Evolutionary conservation across 1,140 invertebrate species (phyloP).

Genomic region (Heliconius himera): DNA sequence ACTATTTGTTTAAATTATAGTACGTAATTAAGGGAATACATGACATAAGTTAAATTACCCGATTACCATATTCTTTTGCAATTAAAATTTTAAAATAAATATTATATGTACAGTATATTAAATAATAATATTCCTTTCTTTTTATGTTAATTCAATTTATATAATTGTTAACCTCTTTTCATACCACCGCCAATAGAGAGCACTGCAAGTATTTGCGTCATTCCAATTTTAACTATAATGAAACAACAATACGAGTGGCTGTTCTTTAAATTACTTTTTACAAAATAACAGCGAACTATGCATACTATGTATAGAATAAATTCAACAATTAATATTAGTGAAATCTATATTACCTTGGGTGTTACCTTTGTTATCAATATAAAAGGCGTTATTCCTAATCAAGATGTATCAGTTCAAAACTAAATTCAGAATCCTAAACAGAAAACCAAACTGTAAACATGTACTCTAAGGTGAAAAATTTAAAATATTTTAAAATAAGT

Average conservation of each 20-base stretch:
- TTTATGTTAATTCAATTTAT: conserved; percentile 5
- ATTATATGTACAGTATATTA: background rate
- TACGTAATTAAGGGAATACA: background rate
- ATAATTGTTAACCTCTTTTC: conserved; percentile 3
- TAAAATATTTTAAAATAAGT: background rate
- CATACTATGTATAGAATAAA: conserved; percentile 47
- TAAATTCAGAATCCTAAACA: conserved; percentile 42
- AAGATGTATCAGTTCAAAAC: conserved; percentile 55
- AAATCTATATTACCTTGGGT: conserved; percentile 62
- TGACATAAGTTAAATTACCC: background rate
- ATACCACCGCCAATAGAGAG: background rate
- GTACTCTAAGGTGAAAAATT: conserved; percentile 51
- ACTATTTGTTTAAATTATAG: background rate
- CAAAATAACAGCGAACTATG: conserved; percentile 49
- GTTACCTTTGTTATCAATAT: conserved; percentile 60
- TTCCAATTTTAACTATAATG: conserved; percentile 12
- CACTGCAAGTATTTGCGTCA: conserved; percentile 22
- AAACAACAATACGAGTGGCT: conserved; percentile 19
- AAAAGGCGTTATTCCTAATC: conserved; percentile 54
- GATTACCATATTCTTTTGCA: background rate
- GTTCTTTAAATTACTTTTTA: conserved; percentile 40
- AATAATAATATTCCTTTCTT: background rate
- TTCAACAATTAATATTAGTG: conserved; percentile 54
- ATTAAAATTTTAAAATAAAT: background rate
- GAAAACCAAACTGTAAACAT: conserved; percentile 43